Percentiles rank a stretch among this genome's conserved stretches.
These are phyloP conservation scores for Neogobius melanostomus DNA, from an alignment of 2,113 vertebrate genomes.

Conservation along the genomic window DNA sequence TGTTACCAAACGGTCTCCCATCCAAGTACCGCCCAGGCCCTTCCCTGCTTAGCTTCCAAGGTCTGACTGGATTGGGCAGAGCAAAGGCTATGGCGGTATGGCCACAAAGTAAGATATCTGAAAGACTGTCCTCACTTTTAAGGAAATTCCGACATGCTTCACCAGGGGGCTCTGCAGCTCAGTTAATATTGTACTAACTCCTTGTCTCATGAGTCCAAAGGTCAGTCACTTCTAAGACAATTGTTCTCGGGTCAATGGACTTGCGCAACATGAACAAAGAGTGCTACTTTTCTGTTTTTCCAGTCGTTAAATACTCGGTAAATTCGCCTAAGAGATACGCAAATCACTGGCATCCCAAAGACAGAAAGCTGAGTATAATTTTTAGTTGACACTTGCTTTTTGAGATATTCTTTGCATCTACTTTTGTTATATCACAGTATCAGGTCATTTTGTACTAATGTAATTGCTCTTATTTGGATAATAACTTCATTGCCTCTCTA, in stretches of 20 bases:
- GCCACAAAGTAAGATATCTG: no score
- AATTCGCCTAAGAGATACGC: neutral
- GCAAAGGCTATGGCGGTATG: no score
- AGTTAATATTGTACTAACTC: conserved; percentile 10
- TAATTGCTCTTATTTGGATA: no score
- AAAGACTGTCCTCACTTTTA: neutral
- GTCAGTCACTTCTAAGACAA: conserved; percentile 45
- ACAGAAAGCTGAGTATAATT: neutral
- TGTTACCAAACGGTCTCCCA: no score
- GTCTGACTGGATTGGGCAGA: no score
- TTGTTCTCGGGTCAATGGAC: neutral
- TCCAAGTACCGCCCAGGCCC: no score
- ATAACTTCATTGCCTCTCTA: no score
- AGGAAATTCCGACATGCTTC: conserved; percentile 52
- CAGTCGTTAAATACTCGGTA: neutral
- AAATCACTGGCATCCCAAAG: neutral
- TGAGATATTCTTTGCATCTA: no score
- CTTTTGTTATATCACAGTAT: no score
- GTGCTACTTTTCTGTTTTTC: neutral
- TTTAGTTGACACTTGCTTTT: no score
- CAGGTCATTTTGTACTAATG: no score
- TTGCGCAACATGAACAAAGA: conserved; percentile 23
- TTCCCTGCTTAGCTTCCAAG: no score
- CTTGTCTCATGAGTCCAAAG: conserved; percentile 74
- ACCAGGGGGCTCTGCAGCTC: conserved; percentile 69